Evolutionary conservation across 2,888 invertebrate species (phyloP).

Genomic region (Cryptocephalus moraei): DNA sequence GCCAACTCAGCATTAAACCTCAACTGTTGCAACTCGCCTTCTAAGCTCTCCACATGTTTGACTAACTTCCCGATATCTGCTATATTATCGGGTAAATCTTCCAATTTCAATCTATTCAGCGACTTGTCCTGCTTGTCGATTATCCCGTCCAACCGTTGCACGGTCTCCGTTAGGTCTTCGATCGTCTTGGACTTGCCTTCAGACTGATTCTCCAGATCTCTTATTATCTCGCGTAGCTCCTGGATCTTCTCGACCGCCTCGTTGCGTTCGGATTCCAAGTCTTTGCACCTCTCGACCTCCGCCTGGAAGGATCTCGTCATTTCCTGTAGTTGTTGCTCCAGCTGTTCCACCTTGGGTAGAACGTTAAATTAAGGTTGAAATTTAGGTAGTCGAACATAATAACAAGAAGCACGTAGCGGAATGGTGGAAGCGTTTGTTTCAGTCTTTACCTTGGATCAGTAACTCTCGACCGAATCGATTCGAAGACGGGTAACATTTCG

Average conservation of each 20-base stretch:
- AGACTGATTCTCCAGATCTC: slow-evolving; percentile 65
- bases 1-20: slow-evolving; percentile 31
- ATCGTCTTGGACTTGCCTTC: slow-evolving; percentile 52
- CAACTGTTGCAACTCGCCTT: slow-evolving; percentile 33
- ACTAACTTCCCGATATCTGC: slow-evolving; percentile 35
- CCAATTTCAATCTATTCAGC: neutral
- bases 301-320: slow-evolving; percentile 52
- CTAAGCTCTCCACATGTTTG: slow-evolving; percentile 40
- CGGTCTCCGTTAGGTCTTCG: slow-evolving; percentile 45
- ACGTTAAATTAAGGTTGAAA: slow-evolving; percentile 1
- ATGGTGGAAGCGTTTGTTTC: no score
- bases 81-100: slow-evolving; percentile 39
- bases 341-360: slow-evolving; percentile 56
- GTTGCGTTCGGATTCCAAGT: slow-evolving; percentile 61
- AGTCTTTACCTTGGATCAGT: no score
- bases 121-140: slow-evolving; percentile 4
- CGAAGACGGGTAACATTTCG: no score
- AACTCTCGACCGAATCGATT: no score
- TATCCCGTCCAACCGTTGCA: slow-evolving; percentile 47
- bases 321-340: slow-evolving; percentile 66
- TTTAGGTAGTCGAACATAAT: neutral
- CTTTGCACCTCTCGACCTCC: slow-evolving; percentile 50
- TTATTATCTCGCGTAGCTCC: slow-evolving; percentile 65
- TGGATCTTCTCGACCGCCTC: slow-evolving; percentile 66
- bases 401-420: neutral